Percentiles rank a stretch among this genome's conserved stretches.
Conservation (phyloP, 2,113 vertebrate genomes). For the Loxodonta africana region DNA sequence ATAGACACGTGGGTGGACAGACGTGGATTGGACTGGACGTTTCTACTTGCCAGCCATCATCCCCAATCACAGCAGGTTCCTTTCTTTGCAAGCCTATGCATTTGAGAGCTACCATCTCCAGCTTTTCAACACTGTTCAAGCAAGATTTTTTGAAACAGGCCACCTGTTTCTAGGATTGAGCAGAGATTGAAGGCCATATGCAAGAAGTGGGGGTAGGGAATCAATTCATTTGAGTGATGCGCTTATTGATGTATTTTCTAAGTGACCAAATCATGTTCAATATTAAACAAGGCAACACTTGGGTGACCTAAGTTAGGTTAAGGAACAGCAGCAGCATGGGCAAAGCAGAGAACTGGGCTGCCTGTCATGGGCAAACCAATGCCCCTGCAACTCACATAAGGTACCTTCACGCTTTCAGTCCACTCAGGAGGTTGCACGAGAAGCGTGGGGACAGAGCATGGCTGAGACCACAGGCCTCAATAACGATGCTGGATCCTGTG, state of each 20-base stretch:
- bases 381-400: neutral
- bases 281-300: conserved; percentile 41
- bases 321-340: neutral
- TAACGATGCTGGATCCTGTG: neutral
- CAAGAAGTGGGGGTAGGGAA: neutral
- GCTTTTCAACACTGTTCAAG: conserved; percentile 2
- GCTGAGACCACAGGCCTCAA: neutral
- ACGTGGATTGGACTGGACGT: neutral
- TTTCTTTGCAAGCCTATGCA: conserved; percentile 59
- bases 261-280: conserved; percentile 43
- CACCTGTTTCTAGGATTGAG: conserved; percentile 66
- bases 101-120: conserved; percentile 34
- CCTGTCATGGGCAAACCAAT: neutral
- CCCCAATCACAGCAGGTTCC: neutral
- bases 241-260: conserved; percentile 29
- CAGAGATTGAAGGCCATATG: neutral
- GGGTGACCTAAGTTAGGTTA: neutral
- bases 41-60: neutral
- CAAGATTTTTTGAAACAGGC: conserved; percentile 31
- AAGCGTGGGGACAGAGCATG: neutral
- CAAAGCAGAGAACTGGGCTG: neutral
- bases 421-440: neutral
- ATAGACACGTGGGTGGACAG: neutral
- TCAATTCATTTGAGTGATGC: neutral
- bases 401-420: neutral